Conservation (phyloP, 2,113 vertebrate genomes). For the Tretioscincus oriximinensis region DNA sequence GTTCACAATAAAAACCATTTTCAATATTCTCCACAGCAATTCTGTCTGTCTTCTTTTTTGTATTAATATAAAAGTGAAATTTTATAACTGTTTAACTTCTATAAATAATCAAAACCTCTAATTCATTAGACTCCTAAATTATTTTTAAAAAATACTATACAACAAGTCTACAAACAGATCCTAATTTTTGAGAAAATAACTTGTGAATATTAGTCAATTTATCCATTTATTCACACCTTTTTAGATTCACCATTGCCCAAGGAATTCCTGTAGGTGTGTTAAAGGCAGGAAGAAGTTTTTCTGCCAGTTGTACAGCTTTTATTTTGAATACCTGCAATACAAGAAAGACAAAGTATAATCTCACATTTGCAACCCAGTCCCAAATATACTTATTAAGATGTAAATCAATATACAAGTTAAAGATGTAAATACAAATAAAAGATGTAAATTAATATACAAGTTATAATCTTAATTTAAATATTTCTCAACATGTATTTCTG, state of each 20-base stretch:
- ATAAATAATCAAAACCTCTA: too few species aligned
- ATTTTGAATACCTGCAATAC: slow-evolving; percentile 88
- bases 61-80: too few species aligned
- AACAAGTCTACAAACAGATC: too few species aligned
- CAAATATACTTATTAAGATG: background rate
- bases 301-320: slow-evolving; percentile 95
- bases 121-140: too few species aligned
- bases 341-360: slow-evolving; percentile 46
- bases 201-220: too few species aligned
- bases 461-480: background rate
- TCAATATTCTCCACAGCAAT: too few species aligned
- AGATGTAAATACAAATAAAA: background rate
- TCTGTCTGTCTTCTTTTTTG: too few species aligned
- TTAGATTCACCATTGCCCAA: slow-evolving; percentile 99
- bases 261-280: slow-evolving; percentile 98
- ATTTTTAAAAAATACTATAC: too few species aligned
- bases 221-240: slow-evolving; percentile 73
- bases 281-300: slow-evolving; percentile 96
- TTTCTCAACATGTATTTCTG: background rate
- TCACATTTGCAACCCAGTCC: slow-evolving; percentile 38
- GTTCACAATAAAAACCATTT: too few species aligned
- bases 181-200: too few species aligned
- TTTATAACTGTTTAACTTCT: too few species aligned
- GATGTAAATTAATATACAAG: background rate
- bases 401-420: too few species aligned